These are phyloP conservation scores for Thomomys bottae DNA, from an alignment of 2,113 vertebrate species.

Conservation along the genomic window DNA sequence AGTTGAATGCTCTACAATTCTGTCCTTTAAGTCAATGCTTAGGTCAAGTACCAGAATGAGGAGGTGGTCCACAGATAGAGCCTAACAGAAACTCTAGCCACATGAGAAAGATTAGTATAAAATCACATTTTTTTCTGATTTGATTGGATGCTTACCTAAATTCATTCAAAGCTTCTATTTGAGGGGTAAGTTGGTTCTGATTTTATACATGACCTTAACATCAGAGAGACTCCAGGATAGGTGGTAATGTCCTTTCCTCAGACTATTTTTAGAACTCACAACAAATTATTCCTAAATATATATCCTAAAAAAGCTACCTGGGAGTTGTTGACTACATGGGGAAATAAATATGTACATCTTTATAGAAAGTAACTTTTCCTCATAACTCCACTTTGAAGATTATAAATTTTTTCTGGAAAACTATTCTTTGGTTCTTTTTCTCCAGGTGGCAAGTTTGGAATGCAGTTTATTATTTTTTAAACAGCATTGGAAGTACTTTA, in stretches of 20 bases:
- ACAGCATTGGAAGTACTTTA: neutral
- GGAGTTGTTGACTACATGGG: slow-evolving; percentile 64
- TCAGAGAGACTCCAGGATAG: slow-evolving; percentile 71
- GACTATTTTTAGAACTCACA: slow-evolving; percentile 85
- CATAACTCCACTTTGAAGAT: slow-evolving; percentile 24
- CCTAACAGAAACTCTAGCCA: slow-evolving; percentile 13
- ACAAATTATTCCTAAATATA: slow-evolving; percentile 78
- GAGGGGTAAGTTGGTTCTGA: neutral
- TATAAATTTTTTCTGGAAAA: slow-evolving; percentile 3
- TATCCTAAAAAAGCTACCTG: slow-evolving; percentile 64
- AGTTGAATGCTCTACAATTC: neutral
- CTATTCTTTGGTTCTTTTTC: neutral
- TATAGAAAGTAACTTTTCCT: slow-evolving; percentile 66
- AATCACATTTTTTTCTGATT: neutral
- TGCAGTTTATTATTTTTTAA: neutral
- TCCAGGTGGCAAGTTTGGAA: slow-evolving; percentile 32
- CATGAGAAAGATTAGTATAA: neutral
- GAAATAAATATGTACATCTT: slow-evolving; percentile 54
- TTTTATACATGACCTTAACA: slow-evolving; percentile 79
- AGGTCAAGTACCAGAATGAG: neutral
- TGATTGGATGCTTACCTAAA: neutral
- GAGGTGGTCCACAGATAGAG: neutral
- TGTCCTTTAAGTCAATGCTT: neutral
- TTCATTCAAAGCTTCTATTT: slow-evolving; percentile 67
- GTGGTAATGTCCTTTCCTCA: slow-evolving; percentile 74